phyloP scores from a whole-genome alignment of 2,113 vertebrate genomes.

The Ornithorhynchus anatinus region DNA sequence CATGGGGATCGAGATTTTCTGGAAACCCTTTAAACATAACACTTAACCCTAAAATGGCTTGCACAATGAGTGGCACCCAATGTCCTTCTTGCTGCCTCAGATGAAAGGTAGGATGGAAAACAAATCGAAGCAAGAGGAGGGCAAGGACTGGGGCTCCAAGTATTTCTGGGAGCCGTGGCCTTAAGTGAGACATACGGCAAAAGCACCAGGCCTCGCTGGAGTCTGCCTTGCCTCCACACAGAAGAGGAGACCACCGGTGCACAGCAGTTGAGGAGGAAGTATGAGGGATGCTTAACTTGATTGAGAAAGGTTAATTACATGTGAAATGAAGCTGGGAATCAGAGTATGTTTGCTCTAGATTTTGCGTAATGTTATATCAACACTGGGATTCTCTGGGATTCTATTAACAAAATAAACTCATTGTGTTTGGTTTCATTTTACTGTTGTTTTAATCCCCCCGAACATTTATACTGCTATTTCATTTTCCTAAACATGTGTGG shows the following conservation, averaged over 20 bases:
- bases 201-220: not conserved
- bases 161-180: not conserved
- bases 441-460: conserved; percentile 78
- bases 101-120: conserved; percentile 7
- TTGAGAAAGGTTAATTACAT: conserved; percentile 85
- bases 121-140: not conserved
- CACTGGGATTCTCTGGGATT: conserved; percentile 78
- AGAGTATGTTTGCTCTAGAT: conserved; percentile 78
- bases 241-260: conserved; percentile 2
- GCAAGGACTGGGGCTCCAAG: not conserved
- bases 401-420: conserved; percentile 82
- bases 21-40: too few species aligned
- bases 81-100: not conserved
- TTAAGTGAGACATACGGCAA: not conserved
- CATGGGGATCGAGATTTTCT: too few species aligned
- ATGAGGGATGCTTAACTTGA: conserved; percentile 73
- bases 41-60: too few species aligned
- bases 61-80: too few species aligned
- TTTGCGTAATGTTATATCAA: conserved; percentile 81
- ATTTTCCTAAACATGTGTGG: conserved; percentile 78
- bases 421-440: conserved; percentile 83
- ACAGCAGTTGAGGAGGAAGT: conserved; percentile 58
- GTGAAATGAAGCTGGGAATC: conserved; percentile 82
- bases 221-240: not conserved
- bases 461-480: conserved; percentile 80